Evolutionary conservation across 2,113 vertebrate species (phyloP), one percentile per base, ranked within the genome.

Genomic region (Lasiurus borealis): DNA sequence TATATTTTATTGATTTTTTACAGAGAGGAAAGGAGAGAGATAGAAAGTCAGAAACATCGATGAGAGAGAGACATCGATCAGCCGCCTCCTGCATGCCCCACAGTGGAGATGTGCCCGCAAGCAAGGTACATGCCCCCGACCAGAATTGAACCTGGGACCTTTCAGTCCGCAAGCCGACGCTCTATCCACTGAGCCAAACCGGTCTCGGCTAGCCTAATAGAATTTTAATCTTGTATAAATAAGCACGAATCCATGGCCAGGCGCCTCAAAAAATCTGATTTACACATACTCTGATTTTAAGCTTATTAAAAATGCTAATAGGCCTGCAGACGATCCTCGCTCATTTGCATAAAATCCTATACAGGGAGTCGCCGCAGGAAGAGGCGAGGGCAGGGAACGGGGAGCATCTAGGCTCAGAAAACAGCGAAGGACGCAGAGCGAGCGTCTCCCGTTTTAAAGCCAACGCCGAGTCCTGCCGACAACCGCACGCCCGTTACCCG

Each of bases 161-260:
- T n/a, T n/a, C n/a, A n/a, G n/a, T n/a, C n/a, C n/a, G n/a, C n/a
- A n/a, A n/a, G n/a, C n/a, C n/a, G n/a, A n/a, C n/a, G n/a, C n/a
- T n/a, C n/a, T n/a, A n/a, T n/a, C n/a, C n/a, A n/a, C n/a, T n/a
- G n/a, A n/a, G n/a, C n/a, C n/a, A n/a, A n/a, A n/a, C n/a, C n/a
- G n/a, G n/a, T n/a, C n/a, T n/a, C n/a, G n/a, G n/a, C n/a, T n/a
- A n/a, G n/a, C n/a, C n/a, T n/a, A n/a, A n/a, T 71, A 88, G 83
- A 87, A 92, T 88, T 84, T 31, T 88, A 85, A 94, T 64, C 54
- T 97, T 77, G 29, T 84, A 19, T 46, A 64, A 82, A 21, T 88
- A 69, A 78, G 40, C 80, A 76, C 6, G 5, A 85, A 72, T 77
- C 72, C 19, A 75, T 48, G 66, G 72, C 40, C 84, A 83, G 64